Evolutionary conservation across 92 coral and sea anemone species (phyloP).

Genomic region (Porites lobata): DNA sequence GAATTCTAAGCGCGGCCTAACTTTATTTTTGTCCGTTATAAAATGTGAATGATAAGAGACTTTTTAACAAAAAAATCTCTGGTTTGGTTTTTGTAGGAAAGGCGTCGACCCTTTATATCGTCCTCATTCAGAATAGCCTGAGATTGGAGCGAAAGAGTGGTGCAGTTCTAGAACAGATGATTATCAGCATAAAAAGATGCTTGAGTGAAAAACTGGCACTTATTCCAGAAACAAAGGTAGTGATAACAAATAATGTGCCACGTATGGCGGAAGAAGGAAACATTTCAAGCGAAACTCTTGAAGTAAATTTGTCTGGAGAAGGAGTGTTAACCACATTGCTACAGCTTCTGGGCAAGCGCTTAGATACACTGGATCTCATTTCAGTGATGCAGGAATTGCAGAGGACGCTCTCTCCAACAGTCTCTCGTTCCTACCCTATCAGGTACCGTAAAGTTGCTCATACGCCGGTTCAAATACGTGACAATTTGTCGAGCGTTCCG

Average conservation of each 20-base stretch:
- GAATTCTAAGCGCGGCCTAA: no score
- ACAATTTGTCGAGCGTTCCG: no score
- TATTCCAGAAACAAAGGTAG: background rate
- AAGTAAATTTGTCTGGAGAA: no score
- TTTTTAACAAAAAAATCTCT: background rate
- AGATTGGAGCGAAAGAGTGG: no score
- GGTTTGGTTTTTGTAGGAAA: background rate
- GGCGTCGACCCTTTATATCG: background rate
- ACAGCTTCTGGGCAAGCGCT: slow-evolving; percentile 1
- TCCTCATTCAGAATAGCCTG: background rate
- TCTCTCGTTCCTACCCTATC: background rate
- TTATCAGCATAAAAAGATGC: background rate
- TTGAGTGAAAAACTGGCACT: background rate
- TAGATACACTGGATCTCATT: background rate
- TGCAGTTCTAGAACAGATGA: no score
- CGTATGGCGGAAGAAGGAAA: background rate
- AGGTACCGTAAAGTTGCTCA: no score
- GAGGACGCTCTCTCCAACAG: background rate
- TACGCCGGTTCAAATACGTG: background rate
- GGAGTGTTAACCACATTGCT: background rate
- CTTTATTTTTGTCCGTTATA: no score
- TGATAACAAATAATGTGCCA: background rate
- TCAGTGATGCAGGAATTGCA: background rate
- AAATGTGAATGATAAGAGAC: no score
- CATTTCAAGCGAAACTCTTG: background rate